phyloP scores from a whole-genome alignment of 2,113 vertebrate genomes.

The Pleuronectes platessa region DNA sequence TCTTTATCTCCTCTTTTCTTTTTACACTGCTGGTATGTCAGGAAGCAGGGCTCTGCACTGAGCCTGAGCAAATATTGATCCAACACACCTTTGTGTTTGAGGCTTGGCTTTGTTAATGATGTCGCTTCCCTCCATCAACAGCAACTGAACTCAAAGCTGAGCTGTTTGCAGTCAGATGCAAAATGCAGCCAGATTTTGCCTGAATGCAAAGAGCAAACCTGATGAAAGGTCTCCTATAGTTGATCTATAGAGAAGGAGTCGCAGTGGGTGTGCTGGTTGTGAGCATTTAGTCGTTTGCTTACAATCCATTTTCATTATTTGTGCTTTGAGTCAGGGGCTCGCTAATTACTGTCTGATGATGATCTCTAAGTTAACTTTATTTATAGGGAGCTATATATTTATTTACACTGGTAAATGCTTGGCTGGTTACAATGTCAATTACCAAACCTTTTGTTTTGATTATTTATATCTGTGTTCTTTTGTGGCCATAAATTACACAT shows the following conservation, averaged over 20 bases:
- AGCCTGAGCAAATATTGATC: constrained; percentile 74
- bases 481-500: constrained; percentile 59
- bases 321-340: constrained; percentile 56
- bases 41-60: constrained; percentile 45
- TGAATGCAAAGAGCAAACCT: constrained; percentile 32
- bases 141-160: constrained; percentile 2
- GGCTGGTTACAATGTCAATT: constrained; percentile 81
- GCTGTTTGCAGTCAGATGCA: constrained; percentile 10
- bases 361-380: constrained; percentile 58
- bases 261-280: constrained; percentile 15
- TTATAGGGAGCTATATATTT: constrained; percentile 69
- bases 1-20: constrained; percentile 38
- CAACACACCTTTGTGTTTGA: constrained; percentile 51
- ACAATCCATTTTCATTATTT: constrained; percentile 27
- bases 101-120: constrained; percentile 44
- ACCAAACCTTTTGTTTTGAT: constrained; percentile 61
- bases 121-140: constrained; percentile 20
- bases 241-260: constrained; percentile 33
- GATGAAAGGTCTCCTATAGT: constrained; percentile 29
- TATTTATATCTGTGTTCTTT: constrained; percentile 62
- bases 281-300: constrained; percentile 28
- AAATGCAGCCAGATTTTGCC: constrained; percentile 25
- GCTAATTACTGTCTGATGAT: constrained; percentile 30
- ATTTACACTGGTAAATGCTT: constrained; percentile 78
- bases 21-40: constrained; percentile 43